Evolutionary conservation across 53 echinoderm and acorn worm species (phyloP).

Genomic region (Echinarachnius parma): DNA sequence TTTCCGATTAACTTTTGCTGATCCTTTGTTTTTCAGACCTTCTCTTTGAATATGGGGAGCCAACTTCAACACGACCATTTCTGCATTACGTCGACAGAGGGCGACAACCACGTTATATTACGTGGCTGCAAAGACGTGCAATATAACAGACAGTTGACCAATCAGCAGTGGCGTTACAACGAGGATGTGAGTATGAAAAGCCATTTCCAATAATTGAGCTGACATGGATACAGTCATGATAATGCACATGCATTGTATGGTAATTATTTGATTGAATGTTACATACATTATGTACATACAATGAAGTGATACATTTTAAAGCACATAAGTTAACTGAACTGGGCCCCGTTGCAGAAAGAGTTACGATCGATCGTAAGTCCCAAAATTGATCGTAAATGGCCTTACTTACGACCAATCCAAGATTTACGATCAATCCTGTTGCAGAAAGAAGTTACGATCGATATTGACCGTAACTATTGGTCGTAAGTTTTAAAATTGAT

Average conservation of each 20-base stretch:
- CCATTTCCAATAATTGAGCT: not conserved
- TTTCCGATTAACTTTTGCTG: conserved; percentile 1
- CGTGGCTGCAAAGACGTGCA: conserved; percentile 13
- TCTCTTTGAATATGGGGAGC: conserved; percentile 54
- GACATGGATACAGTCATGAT: not conserved
- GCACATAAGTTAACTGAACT: too few relatives aligned
- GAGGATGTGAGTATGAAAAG: conserved; percentile 6
- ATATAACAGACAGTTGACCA: conserved; percentile 13
- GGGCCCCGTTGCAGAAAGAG: too few relatives aligned
- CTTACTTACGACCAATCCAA: too few relatives aligned
- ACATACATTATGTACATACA: too few relatives aligned
- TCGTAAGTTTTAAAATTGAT: too few relatives aligned
- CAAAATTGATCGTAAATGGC: too few relatives aligned
- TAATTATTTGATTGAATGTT: not conserved
- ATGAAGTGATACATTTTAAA: too few relatives aligned
- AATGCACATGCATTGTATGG: not conserved
- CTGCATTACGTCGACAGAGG: conserved; percentile 62
- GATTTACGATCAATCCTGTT: too few relatives aligned
- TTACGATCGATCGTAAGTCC: too few relatives aligned
- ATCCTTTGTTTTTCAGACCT: conserved; percentile 45
- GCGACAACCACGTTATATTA: conserved; percentile 42
- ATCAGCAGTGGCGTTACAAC: conserved; percentile 39
- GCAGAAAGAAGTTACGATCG: too few relatives aligned
- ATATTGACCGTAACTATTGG: too few relatives aligned
- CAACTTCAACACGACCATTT: conserved; percentile 84